phyloP scores from a whole-genome alignment of 2,888 invertebrate species.

The Calameuta filiformis region DNA sequence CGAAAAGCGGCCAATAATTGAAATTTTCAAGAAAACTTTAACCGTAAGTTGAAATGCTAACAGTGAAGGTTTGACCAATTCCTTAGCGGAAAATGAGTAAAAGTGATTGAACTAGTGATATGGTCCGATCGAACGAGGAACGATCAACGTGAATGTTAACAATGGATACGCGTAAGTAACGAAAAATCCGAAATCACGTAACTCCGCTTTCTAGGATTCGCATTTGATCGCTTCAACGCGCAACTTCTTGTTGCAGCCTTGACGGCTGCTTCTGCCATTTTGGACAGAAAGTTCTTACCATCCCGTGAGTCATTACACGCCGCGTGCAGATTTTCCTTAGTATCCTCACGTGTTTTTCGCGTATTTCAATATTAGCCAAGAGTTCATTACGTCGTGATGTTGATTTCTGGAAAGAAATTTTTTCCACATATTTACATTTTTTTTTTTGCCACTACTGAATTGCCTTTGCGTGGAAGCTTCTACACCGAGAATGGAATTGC shows the following conservation, averaged over 20 bases:
- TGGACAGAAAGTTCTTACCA: neutral
- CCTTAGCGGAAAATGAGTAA: neutral
- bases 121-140: neutral
- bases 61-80: neutral
- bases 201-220: constrained; percentile 48
- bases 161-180: neutral
- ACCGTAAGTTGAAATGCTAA: no score
- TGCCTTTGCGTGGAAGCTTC: neutral
- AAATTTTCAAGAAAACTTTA: no score
- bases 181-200: constrained; percentile 40
- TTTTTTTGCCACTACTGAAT: no score
- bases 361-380: neutral
- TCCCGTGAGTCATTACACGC: neutral
- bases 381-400: neutral
- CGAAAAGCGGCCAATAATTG: no score
- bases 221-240: constrained; percentile 16
- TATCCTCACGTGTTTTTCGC: neutral
- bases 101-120: neutral
- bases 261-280: neutral
- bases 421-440: neutral
- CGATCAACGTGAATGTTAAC: neutral
- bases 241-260: neutral
- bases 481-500: neutral
- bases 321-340: neutral
- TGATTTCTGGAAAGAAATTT: neutral